These are phyloP conservation scores for Coilia nasus DNA, from an alignment of 2,797 vertebrate species.

Conservation along the genomic window DNA sequence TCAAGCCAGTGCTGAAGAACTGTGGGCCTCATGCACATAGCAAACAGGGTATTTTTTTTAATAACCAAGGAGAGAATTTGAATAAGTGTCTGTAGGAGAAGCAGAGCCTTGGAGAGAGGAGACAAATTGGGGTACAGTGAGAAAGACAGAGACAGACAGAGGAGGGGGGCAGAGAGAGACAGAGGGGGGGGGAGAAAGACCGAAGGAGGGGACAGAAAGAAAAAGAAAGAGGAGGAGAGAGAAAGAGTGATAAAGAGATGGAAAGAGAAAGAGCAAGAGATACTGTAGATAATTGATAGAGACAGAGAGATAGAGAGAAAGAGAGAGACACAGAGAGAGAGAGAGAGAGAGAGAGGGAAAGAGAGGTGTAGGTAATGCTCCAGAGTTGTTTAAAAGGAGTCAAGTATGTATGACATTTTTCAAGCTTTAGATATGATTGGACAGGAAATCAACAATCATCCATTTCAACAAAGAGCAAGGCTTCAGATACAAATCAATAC, in stretches of 20 bases:
- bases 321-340: no score
- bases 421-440: background rate
- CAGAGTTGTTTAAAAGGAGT: background rate
- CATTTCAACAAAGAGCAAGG: no score
- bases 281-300: no score
- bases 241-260: no score
- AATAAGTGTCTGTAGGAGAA: background rate
- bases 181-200: background rate
- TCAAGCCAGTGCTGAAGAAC: background rate
- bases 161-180: background rate
- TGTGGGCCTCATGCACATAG: background rate
- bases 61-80: background rate
- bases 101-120: background rate
- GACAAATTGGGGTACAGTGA: background rate
- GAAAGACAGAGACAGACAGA: no score
- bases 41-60: background rate
- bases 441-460: background rate
- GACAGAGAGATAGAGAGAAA: no score
- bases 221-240: no score
- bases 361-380: no score
- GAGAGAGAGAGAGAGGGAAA: no score
- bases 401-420: background rate
- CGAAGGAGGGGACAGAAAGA: background rate
- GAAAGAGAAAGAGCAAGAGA: no score
- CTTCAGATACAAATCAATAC: background rate